Evolutionary conservation across 2,888 invertebrate genomes (phyloP).

Genomic region (Antheraea yamamai): DNA sequence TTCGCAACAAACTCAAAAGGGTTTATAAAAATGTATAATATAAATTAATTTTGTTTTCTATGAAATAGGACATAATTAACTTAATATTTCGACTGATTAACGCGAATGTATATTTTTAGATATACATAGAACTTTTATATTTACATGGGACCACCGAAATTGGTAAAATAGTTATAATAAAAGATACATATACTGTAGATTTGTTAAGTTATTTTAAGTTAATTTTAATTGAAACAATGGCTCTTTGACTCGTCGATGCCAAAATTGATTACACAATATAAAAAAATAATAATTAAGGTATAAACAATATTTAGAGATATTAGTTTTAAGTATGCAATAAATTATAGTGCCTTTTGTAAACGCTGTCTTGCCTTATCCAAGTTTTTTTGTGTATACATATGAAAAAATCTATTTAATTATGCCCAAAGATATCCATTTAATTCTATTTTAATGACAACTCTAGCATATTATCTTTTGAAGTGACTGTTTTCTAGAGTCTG

Average conservation of each 20-base stretch:
- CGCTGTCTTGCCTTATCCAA: constrained; percentile 64
- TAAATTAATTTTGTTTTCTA: background rate
- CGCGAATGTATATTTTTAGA: constrained; percentile 9
- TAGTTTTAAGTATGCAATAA: constrained; percentile 21
- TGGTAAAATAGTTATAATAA: constrained; percentile 32
- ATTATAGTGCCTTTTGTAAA: constrained; percentile 57
- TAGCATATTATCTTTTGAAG: background rate
- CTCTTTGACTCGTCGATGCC: constrained; percentile 6
- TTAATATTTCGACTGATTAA: constrained; percentile 14
- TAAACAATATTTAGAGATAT: background rate
- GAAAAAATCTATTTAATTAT: constrained; percentile 28
- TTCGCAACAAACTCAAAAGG: too few relatives aligned
- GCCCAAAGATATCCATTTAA: constrained; percentile 20
- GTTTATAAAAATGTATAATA: too few relatives aligned
- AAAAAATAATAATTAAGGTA: background rate
- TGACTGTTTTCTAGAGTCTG: background rate
- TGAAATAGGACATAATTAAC: background rate
- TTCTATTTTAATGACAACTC: background rate
- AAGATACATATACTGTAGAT: background rate
- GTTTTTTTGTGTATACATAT: constrained; percentile 31
- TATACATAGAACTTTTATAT: constrained; percentile 31
- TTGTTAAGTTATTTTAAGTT: background rate
- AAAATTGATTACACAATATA: background rate
- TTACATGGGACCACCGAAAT: constrained; percentile 53
- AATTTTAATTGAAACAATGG: background rate